Percentiles rank a stretch among this genome's conserved stretches.
Evolutionary conservation across 2,797 vertebrate genomes (phyloP).

Genomic region (Pipistrellus kuhlii): DNA sequence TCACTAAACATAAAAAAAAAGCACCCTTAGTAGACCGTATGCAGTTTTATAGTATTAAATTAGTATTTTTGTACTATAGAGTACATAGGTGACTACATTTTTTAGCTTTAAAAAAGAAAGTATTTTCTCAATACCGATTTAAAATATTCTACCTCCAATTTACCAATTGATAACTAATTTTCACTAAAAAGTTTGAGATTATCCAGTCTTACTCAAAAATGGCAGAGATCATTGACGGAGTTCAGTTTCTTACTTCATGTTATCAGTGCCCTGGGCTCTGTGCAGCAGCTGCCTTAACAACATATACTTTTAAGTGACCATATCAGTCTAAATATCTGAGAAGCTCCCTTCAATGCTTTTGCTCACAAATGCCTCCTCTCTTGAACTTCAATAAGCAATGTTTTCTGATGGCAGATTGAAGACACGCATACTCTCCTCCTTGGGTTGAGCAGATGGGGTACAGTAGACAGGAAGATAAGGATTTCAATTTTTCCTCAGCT

Average conservation of each 20-base stretch:
- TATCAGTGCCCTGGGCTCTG: not conserved
- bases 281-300: not conserved
- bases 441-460: not conserved
- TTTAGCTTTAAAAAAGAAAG: not conserved
- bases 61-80: not conserved
- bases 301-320: not conserved
- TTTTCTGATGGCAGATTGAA: not conserved
- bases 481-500: not conserved
- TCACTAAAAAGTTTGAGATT: not conserved
- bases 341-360: constrained; percentile 1
- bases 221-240: not conserved
- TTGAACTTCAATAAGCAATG: not conserved
- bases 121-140: not conserved
- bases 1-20: not conserved
- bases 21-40: not conserved
- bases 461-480: not conserved
- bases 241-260: not conserved
- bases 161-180: not conserved
- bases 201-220: not conserved
- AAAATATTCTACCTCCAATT: not conserved
- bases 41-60: not conserved
- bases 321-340: not conserved
- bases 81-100: not conserved
- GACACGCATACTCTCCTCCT: not conserved
- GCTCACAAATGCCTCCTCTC: not conserved